Percentiles rank a stretch among this genome's conserved stretches.
These are phyloP conservation scores for Panonychus citri DNA, from an alignment of 1,140 invertebrate species.

Conservation along the genomic window DNA sequence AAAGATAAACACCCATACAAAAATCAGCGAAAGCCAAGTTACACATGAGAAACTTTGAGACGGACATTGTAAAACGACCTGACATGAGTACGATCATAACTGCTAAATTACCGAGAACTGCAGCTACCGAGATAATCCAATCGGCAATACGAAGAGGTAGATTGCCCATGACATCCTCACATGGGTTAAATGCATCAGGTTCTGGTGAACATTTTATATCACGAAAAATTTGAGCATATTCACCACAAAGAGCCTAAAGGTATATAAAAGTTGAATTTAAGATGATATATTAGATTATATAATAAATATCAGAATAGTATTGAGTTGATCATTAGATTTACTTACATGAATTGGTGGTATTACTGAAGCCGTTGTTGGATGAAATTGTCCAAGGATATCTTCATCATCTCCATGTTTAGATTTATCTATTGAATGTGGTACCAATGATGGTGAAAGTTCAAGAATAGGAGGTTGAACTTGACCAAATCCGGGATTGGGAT, in stretches of 20 bases:
- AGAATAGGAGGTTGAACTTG: no score
- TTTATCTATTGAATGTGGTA: no score
- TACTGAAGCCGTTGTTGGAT: no score
- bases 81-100: slow-evolving; percentile 48
- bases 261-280: not conserved
- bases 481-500: no score
- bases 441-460: no score
- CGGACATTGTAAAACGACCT: slow-evolving; percentile 47
- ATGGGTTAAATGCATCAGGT: slow-evolving; percentile 63
- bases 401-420: not conserved
- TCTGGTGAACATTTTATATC: slow-evolving; percentile 36
- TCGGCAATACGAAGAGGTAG: slow-evolving; percentile 45
- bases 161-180: slow-evolving; percentile 73
- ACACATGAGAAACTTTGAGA: slow-evolving; percentile 83
- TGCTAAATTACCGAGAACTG: slow-evolving; percentile 45
- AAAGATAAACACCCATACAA: slow-evolving; percentile 86
- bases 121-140: slow-evolving; percentile 47
- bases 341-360: not conserved
- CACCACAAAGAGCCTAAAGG: slow-evolving; percentile 5
- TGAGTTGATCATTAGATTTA: no score
- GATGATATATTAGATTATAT: no score
- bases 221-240: not conserved
- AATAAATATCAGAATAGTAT: no score
- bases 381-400: not conserved
- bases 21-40: slow-evolving; percentile 86